Evolutionary conservation across 2,888 invertebrate genomes (phyloP), one percentile per base, ranked within the genome.

Genomic region (Therioaphis trifolii): DNA sequence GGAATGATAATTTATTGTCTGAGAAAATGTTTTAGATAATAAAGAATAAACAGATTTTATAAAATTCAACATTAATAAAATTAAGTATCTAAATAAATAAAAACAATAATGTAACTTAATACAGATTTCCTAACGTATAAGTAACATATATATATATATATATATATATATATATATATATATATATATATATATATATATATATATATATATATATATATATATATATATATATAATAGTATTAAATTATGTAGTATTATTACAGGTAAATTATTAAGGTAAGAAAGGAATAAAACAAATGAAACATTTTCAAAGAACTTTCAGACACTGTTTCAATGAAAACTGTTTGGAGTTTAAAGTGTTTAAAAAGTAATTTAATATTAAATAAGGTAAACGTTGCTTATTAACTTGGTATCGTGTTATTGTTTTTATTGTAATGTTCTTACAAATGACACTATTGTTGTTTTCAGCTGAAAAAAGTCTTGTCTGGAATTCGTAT

Each of bases 371-470:
- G 5, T 43, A 61, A 27, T 27, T 61, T 14, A 27, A 46, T 75
- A n/a, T 27, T 21, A 1, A 15, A 24, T 9, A 46, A 69, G 14
- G 14, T 7, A 24, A 55, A 55, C n/a, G 15, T 40, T 11, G 3
- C 61, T 46, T 14, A 61, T 7, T 7, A 43, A 27, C 5, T 61
- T 2, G 27, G 7, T 43, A 46, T 43, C 18, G n/a, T 43, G 21
- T 27, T 46, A 63, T 63, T 46, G 12, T 29, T 63, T 46, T 46
- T 27, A 63, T 63, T 46, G 14, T 63, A 46, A n/a, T 76, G 61
- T 46, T 63, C n/a, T 29, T 29, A 14, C 29, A 24, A 75, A 75
- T 2, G 29, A 46, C 14, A 29, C n/a, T n/a, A n/a, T n/a, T n/a
- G n/a, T 71, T 18, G 27, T 27, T 49, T 29, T 49, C 18, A 46